Conservation (phyloP, 1,140 invertebrate species). For the Octopus sinensis region DNA sequence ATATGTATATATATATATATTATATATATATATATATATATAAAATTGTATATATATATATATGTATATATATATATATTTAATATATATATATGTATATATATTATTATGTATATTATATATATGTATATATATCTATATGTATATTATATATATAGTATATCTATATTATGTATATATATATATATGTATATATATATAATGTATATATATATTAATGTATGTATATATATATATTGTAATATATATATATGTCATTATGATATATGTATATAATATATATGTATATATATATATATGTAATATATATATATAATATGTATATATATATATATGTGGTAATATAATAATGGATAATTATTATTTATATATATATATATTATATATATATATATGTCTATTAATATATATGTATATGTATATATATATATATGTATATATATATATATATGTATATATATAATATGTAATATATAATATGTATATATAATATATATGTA, state of each 20-base stretch:
- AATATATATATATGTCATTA: conserved; percentile 17
- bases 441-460: conserved; percentile 14
- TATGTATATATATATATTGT: not conserved
- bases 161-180: too few relatives aligned
- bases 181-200: conserved; percentile 11
- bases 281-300: conserved; percentile 18
- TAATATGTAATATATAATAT: too few relatives aligned
- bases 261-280: conserved; percentile 7
- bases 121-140: conserved; percentile 18
- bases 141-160: not conserved
- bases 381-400: conserved; percentile 17
- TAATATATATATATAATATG: not conserved
- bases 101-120: conserved; percentile 7
- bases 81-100: conserved; percentile 12
- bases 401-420: conserved; percentile 15
- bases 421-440: conserved; percentile 12
- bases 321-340: conserved; percentile 18
- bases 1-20: conserved; percentile 19
- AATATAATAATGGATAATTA: too few relatives aligned
- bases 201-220: conserved; percentile 19
- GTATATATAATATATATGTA: conserved; percentile 15
- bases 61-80: conserved; percentile 19
- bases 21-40: conserved; percentile 13
- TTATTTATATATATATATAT: not conserved
- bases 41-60: conserved; percentile 3